Percentiles rank a stretch among this genome's conserved stretches.
These are phyloP conservation scores for Nesidiocoris tenuis DNA, from an alignment of 2,888 invertebrate species.

Conservation along the genomic window DNA sequence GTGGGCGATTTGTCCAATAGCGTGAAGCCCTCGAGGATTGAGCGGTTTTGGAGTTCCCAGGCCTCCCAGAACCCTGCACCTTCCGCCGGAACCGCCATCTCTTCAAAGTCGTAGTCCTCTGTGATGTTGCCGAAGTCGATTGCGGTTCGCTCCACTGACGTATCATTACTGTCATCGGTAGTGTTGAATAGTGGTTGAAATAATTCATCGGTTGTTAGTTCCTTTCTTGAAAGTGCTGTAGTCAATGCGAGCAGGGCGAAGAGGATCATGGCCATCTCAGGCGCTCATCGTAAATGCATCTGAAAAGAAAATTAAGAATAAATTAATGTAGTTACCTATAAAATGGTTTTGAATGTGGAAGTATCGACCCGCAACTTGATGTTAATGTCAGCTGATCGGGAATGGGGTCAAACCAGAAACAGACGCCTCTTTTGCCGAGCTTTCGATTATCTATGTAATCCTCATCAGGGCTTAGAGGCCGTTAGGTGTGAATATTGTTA, in stretches of 20 bases:
- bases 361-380: too few species aligned
- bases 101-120: not conserved
- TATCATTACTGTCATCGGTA: not conserved
- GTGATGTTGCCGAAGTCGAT: not conserved
- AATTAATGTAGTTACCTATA: too few species aligned
- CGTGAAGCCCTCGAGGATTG: slow-evolving; percentile 13
- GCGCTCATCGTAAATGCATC: slow-evolving; percentile 26
- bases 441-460: too few species aligned
- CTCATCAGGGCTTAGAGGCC: too few species aligned
- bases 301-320: slow-evolving; percentile 15
- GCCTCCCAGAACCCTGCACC: slow-evolving; percentile 16
- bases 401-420: too few species aligned
- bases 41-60: slow-evolving; percentile 12
- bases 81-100: not conserved
- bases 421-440: too few species aligned
- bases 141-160: not conserved
- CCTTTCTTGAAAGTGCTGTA: slow-evolving; percentile 9
- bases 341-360: not conserved
- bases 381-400: too few species aligned
- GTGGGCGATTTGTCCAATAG: not conserved
- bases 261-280: slow-evolving; percentile 31
- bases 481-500: too few species aligned
- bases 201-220: slow-evolving; percentile 7
- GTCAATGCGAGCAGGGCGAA: slow-evolving; percentile 21
- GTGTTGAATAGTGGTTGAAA: not conserved